Percentiles rank a stretch among this genome's conserved stretches.
Conservation (phyloP, 2,888 invertebrate genomes). For the Aphidius colemani region DNA sequence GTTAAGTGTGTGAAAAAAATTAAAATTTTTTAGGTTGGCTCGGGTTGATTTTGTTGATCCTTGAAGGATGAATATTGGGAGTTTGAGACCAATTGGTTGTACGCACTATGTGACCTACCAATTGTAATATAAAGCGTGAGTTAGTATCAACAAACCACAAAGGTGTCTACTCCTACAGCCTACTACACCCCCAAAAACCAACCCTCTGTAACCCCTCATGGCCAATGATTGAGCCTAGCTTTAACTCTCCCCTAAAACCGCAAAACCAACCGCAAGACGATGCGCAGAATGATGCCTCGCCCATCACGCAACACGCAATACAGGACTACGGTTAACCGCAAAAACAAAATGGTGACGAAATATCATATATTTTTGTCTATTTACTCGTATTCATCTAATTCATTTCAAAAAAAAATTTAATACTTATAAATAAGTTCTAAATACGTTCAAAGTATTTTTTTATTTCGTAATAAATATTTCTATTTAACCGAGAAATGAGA, state of each 20-base stretch:
- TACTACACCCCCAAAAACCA: conserved; percentile 58
- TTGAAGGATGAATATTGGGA: too few species aligned
- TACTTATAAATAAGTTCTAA: too few species aligned
- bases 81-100: neutral
- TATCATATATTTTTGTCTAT: neutral
- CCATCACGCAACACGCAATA: conserved; percentile 43
- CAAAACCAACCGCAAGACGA: conserved; percentile 61
- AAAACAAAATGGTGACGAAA: conserved; percentile 57
- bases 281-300: conserved; percentile 55
- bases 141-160: conserved; percentile 49
- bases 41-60: too few species aligned
- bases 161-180: conserved; percentile 53
- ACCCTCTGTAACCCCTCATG: conserved; percentile 51
- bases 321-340: conserved; percentile 53
- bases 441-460: neutral
- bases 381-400: too few species aligned
- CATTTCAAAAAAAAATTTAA: too few species aligned
- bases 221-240: conserved; percentile 60
- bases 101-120: neutral
- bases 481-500: too few species aligned
- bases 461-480: neutral
- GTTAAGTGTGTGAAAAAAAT: too few species aligned
- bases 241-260: conserved; percentile 51
- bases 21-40: too few species aligned
- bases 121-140: neutral